A percentile compares a stretch with the other conserved stretches of the same genome.
Conservation (phyloP, 2,113 vertebrate species). For the Dasyornis broadbenti region DNA sequence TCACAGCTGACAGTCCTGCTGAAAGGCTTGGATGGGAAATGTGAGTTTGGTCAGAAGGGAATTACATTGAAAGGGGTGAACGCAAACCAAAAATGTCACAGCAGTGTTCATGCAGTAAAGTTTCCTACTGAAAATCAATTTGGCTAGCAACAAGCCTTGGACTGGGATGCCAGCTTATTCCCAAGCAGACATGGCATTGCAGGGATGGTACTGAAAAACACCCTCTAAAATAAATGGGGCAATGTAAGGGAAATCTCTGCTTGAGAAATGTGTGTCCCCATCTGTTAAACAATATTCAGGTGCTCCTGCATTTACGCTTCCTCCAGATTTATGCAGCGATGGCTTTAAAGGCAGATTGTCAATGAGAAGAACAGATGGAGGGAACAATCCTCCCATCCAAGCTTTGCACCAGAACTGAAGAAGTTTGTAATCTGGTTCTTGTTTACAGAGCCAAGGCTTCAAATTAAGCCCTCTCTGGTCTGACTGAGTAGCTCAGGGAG, state of each 20-base stretch:
- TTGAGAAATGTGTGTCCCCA: slow-evolving; percentile 19
- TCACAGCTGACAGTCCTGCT: not conserved
- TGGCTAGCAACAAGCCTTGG: not conserved
- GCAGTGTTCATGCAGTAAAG: not conserved
- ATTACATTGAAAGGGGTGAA: not conserved
- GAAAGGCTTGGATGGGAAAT: not conserved
- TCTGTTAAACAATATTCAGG: slow-evolving; percentile 53
- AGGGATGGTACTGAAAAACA: not conserved
- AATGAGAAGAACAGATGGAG: slow-evolving; percentile 47
- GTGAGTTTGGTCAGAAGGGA: not conserved
- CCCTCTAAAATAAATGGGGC: not conserved
- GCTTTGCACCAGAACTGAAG: slow-evolving; percentile 27
- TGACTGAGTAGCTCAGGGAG: not conserved
- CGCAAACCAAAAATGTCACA: not conserved
- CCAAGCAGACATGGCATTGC: not conserved
- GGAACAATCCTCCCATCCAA: slow-evolving; percentile 11
- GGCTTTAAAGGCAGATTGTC: slow-evolving; percentile 26
- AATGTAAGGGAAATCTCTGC: slow-evolving; percentile 3
- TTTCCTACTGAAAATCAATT: not conserved
- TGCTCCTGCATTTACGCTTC: slow-evolving; percentile 31
- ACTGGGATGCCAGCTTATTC: not conserved
- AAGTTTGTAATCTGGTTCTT: slow-evolving; percentile 47
- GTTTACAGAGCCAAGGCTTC: slow-evolving; percentile 16
- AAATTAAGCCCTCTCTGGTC: not conserved
- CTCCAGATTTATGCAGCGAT: slow-evolving; percentile 40